Evolutionary conservation across 2,888 invertebrate genomes (phyloP), one percentile per base, ranked within the genome.

Genomic region (Abscondita cerata): DNA sequence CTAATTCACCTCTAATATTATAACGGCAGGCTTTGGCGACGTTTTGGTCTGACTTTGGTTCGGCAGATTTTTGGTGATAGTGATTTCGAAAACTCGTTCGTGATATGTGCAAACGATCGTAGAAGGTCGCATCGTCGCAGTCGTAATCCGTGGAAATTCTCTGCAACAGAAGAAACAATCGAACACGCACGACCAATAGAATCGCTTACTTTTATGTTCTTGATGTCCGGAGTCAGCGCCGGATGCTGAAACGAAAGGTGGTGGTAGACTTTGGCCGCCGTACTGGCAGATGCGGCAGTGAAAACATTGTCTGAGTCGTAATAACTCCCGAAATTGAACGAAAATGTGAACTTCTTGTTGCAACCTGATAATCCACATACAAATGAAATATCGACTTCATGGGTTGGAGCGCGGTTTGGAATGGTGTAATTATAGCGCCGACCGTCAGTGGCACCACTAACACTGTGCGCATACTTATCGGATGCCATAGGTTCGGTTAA

Each of bases 251-350:
- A 64, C 18, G 80, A 79, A 59, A 85, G 80, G 75, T 87, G 87
- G 8, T 72, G 73, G 34, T 82, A 76, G 61, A 86, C 76, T 2
- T 81, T 78, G 74, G 1, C 78, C 72, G 1, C 83, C 83, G 66
- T 74, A 76, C 0, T 73, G 46, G 67, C 86, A 86, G 69, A 83
- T 83, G 1, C 83, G 73, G 64, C 86, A 86, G 62, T 84, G 83
- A 59, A 79, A 83, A 16, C 16, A 38, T 64, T 60, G 2, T 12
- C 31, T 2, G 12, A 20, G 5, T 1, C 31, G 8, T 66, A 25
- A 48, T 70, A 69, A 1, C 54, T 46, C 16, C 41, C 16, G 34
- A 65, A 69, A 8, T 62, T 63, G 1, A 9, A 57, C 38, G 36
- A 41, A 61, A 40, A 55, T 9, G 20, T 44, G 52, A 56, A 60